A percentile compares a stretch with the other conserved stretches of the same genome.
phyloP scores from a whole-genome alignment of 2,888 invertebrate species.

The Cryptosula pallasiana region DNA sequence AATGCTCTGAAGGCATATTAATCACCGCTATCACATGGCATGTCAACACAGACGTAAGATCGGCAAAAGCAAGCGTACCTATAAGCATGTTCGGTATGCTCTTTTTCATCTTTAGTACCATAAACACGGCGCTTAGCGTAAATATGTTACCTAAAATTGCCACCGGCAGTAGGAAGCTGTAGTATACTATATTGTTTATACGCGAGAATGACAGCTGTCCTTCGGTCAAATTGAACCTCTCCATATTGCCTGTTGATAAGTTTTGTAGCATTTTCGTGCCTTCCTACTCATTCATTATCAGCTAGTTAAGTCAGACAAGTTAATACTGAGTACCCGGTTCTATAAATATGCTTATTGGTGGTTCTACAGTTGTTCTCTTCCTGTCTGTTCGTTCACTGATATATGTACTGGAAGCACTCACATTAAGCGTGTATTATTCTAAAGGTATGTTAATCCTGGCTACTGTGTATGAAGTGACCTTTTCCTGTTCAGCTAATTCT shows the following conservation, averaged over 20 bases:
- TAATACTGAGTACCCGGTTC: too few relatives aligned
- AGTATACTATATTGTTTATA: constrained; percentile 15
- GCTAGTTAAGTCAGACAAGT: too few relatives aligned
- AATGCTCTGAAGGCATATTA: not conserved
- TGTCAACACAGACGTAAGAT: constrained; percentile 4
- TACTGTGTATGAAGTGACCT: not conserved
- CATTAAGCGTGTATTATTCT: too few relatives aligned
- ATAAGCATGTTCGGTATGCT: constrained; percentile 17
- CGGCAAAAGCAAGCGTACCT: constrained; percentile 1
- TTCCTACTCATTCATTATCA: too few relatives aligned
- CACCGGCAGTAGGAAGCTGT: constrained; percentile 16
- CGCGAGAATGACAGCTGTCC: not conserved
- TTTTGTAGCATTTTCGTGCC: too few relatives aligned
- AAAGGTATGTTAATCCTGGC: not conserved
- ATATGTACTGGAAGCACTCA: too few relatives aligned
- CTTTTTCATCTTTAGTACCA: constrained; percentile 11
- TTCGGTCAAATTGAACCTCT: not conserved
- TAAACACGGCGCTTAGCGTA: constrained; percentile 11
- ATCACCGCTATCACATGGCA: constrained; percentile 5
- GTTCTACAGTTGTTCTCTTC: too few relatives aligned
- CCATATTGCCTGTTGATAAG: not conserved
- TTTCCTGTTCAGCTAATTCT: not conserved
- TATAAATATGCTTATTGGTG: too few relatives aligned
- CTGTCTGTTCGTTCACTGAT: too few relatives aligned
- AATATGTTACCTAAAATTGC: constrained; percentile 9